Percentiles rank a stretch among this genome's conserved stretches.
Evolutionary conservation across 2,888 invertebrate genomes (phyloP).

Genomic region (Epirrita christyi): DNA sequence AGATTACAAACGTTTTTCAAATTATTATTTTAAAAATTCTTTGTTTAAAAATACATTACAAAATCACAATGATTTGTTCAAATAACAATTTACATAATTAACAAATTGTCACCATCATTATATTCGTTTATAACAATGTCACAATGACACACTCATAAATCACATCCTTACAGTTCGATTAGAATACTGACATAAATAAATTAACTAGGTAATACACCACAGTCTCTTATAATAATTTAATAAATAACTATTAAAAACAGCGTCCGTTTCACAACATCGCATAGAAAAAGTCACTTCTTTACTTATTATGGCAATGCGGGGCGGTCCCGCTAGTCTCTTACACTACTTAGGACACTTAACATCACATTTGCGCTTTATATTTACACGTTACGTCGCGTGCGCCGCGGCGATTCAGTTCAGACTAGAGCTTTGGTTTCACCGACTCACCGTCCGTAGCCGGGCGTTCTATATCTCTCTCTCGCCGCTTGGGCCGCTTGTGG

Average conservation of each 20-base stretch:
- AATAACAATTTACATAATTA: constrained; percentile 65
- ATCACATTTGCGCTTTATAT: constrained; percentile 85
- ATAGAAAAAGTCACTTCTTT: constrained; percentile 57
- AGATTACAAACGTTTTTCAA: constrained; percentile 56
- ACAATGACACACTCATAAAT: constrained; percentile 64
- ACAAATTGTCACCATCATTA: constrained; percentile 59
- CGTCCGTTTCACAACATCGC: constrained; percentile 67
- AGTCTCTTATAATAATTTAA: constrained; percentile 79
- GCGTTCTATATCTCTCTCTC: constrained; percentile 67
- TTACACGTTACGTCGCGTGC: constrained; percentile 67
- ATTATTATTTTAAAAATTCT: constrained; percentile 65
- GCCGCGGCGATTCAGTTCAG: constrained; percentile 67
- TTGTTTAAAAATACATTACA: constrained; percentile 69
- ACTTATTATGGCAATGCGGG: constrained; percentile 82
- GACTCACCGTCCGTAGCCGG: constrained; percentile 79
- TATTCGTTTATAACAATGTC: constrained; percentile 54
- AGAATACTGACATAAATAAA: constrained; percentile 83
- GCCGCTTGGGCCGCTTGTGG: constrained; percentile 84
- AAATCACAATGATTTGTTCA: constrained; percentile 67
- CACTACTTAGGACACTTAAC: constrained; percentile 83
- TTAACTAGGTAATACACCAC: constrained; percentile 77
- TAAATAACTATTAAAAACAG: constrained; percentile 73
- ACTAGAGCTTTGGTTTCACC: constrained; percentile 83
- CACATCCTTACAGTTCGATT: constrained; percentile 69
- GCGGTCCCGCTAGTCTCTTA: constrained; percentile 76